Conservation (phyloP, 92 coral and sea anemone genomes). For the Epizoanthus ramosus region DNA sequence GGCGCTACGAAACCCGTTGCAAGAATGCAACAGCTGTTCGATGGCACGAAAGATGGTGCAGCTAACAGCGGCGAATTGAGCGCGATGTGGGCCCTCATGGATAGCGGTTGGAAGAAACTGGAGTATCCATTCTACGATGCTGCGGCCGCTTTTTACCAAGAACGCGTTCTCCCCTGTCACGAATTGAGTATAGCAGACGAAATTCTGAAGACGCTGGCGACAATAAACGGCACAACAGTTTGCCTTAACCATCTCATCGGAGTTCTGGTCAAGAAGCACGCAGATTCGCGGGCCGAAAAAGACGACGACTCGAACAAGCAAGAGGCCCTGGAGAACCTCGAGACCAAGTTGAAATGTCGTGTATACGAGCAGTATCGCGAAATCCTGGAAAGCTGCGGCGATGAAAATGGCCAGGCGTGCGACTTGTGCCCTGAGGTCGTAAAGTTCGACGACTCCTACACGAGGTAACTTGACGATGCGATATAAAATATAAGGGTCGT, state of each 20-base stretch:
- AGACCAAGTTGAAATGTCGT: neutral
- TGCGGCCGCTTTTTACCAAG: slow-evolving; percentile 6
- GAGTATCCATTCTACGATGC: slow-evolving; percentile 5
- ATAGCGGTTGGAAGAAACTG: slow-evolving; percentile 5
- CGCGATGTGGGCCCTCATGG: slow-evolving; percentile 29
- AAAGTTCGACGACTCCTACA: slow-evolving; percentile 5
- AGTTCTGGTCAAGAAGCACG: slow-evolving; percentile 12
- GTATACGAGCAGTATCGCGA: slow-evolving; percentile 27
- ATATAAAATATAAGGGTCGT: slow-evolving; percentile 2
- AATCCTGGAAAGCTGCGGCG: slow-evolving; percentile 14
- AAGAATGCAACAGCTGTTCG: slow-evolving; percentile 21
- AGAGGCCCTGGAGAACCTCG: slow-evolving; percentile 18
- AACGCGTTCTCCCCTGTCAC: slow-evolving; percentile 7
- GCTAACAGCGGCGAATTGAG: slow-evolving; percentile 29
- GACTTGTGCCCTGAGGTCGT: slow-evolving; percentile 20
- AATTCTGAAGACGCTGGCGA: slow-evolving; percentile 5
- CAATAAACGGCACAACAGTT: slow-evolving; percentile 19
- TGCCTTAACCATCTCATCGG: slow-evolving; percentile 24
- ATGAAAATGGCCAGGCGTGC: slow-evolving; percentile 20
- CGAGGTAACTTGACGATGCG: slow-evolving; percentile 6
- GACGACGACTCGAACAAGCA: slow-evolving; percentile 15
- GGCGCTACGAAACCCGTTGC: slow-evolving; percentile 12
- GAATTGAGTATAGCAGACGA: slow-evolving; percentile 7
- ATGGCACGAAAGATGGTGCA: slow-evolving; percentile 32
- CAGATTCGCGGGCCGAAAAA: slow-evolving; percentile 12